phyloP scores from a whole-genome alignment of 2,888 invertebrate species.

The Ectobius pallidus region DNA sequence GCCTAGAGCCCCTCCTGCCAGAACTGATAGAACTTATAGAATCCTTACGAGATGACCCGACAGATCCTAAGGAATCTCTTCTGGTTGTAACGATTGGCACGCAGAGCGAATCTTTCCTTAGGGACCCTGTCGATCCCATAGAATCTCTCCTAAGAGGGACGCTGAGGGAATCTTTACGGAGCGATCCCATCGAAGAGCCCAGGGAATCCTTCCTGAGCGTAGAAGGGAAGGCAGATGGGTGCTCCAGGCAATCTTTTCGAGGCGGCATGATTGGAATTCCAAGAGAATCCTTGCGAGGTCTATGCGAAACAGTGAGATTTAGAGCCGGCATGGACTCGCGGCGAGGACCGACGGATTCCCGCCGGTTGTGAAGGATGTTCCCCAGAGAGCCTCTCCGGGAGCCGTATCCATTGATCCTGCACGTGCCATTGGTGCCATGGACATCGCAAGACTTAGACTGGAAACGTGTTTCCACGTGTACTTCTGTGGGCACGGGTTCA shows the following conservation, averaged over 20 bases:
- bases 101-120: constrained; percentile 49
- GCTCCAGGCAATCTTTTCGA: constrained; percentile 56
- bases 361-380: constrained; percentile 60
- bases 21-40: constrained; percentile 32
- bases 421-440: constrained; percentile 63
- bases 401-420: constrained; percentile 56
- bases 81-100: constrained; percentile 25
- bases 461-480: constrained; percentile 59
- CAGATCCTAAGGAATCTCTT: constrained; percentile 36
- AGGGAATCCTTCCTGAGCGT: constrained; percentile 51
- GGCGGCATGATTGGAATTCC: constrained; percentile 9
- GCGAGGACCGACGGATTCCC: constrained; percentile 59
- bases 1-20: constrained; percentile 47
- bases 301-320: constrained; percentile 40
- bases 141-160: constrained; percentile 52
- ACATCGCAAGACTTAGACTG: constrained; percentile 71
- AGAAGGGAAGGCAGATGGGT: constrained; percentile 74
- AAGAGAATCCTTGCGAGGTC: constrained; percentile 18
- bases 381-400: constrained; percentile 65
- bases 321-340: constrained; percentile 57
- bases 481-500: constrained; percentile 45
- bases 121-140: constrained; percentile 49
- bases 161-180: constrained; percentile 45
- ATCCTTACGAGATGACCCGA: constrained; percentile 33
- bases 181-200: constrained; percentile 1